Evolutionary conservation across 2,888 invertebrate genomes (phyloP), one percentile per base, ranked within the genome.

Genomic region (Camptogramma bilineatum): DNA sequence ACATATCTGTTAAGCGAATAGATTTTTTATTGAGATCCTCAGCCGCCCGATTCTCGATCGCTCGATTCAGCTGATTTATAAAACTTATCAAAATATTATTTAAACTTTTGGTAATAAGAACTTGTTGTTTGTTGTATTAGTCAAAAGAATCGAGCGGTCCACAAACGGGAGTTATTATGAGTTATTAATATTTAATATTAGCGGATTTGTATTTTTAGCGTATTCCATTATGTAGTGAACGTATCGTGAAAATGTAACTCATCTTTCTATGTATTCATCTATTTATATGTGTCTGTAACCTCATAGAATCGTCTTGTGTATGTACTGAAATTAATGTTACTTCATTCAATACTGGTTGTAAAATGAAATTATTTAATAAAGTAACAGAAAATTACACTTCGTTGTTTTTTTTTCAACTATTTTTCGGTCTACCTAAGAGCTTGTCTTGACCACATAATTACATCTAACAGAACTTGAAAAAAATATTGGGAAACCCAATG

Each of bases 321-420:
- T 83, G 87, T 88, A 87, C 91, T 88, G 84, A 85, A 83, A n/a
- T n/a, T n/a, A n/a, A 88, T 81, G 89, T 91, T 89, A 89, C 89
- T 87, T 86, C 88, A 87, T 91, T 88, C 86, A 83, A 86, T 88
- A 89, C 84, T 87, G 91, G 91, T 91, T 92, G 90, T 91, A 91
- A 89, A 91, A 88, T 91, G 83, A 89, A 90, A 89, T 90, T 87
- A 90, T 91, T 85, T 89, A 92, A 92, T 91, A 92, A 92, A 92
- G 90, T 91, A 91, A 91, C 88, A 82, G 79, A 85, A 84, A 85
- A 70, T 69, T 68, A 66, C 10, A 17, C 10, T 42, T 19, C 17
- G 16, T 55, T 62, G 57, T 53, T 47, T 62, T 39, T 19, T 34
- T 13, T n/a, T n/a, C n/a, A n/a, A n/a, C n/a, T n/a, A n/a, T n/a